Percentiles rank a stretch among this genome's conserved stretches.
These are phyloP conservation scores for Cinara cedri DNA, from an alignment of 2,888 invertebrate genomes.

Conservation along the genomic window DNA sequence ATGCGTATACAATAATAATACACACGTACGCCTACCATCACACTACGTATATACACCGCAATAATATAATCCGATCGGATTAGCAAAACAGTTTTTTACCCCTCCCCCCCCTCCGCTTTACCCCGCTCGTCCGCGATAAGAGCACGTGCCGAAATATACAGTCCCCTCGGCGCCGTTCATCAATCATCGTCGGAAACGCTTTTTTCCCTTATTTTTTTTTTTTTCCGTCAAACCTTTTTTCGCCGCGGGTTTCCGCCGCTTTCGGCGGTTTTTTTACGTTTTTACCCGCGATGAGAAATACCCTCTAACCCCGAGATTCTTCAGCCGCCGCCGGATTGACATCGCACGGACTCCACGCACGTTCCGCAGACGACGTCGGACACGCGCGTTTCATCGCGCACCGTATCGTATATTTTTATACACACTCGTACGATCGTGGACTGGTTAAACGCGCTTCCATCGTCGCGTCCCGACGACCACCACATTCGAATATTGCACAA, in stretches of 20 bases:
- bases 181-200: slow-evolving; percentile 46
- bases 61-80: slow-evolving; percentile 36
- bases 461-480: too few relatives aligned
- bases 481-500: too few relatives aligned
- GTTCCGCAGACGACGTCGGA: neutral
- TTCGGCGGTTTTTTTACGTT: neutral
- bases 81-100: slow-evolving; percentile 48
- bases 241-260: neutral
- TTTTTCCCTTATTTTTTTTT: neutral
- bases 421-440: too few relatives aligned
- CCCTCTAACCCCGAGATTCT: neutral
- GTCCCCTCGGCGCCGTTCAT: slow-evolving; percentile 9
- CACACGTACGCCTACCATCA: too few relatives aligned
- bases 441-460: too few relatives aligned
- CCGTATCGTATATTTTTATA: too few relatives aligned
- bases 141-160: neutral
- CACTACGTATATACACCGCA: too few relatives aligned
- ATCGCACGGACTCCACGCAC: neutral
- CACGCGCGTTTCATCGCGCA: neutral
- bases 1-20: neutral
- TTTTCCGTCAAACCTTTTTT: slow-evolving; percentile 10
- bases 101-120: too few relatives aligned
- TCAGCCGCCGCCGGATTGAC: neutral
- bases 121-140: neutral
- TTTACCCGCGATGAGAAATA: neutral